Conservation (phyloP, 2,113 vertebrate genomes). For the Colius striatus region DNA sequence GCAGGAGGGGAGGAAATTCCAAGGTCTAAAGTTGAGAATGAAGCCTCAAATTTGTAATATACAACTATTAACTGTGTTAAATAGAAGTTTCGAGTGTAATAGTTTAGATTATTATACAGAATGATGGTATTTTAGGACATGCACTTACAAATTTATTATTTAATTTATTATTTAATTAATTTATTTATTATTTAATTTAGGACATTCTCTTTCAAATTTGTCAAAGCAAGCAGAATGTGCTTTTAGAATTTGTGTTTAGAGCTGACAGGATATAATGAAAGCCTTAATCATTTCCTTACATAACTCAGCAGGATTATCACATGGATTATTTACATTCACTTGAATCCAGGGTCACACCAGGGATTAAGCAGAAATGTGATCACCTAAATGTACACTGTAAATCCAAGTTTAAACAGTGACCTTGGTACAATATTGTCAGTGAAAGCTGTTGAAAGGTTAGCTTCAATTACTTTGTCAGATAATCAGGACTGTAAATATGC, state of each 20-base stretch:
- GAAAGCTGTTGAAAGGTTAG: not conserved
- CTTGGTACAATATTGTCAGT: not conserved
- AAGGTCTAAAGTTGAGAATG: not conserved
- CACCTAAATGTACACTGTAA: not conserved
- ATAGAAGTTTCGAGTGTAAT: not conserved
- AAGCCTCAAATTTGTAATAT: not conserved
- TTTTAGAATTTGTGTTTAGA: not conserved
- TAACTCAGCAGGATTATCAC: not conserved
- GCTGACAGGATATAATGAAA: not conserved
- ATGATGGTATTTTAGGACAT: not conserved
- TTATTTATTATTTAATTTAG: too few species aligned
- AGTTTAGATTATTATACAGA: not conserved
- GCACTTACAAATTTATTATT: too few species aligned
- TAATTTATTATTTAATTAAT: too few species aligned
- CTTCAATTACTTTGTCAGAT: not conserved
- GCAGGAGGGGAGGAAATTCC: not conserved
- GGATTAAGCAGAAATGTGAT: not conserved
- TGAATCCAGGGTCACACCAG: not conserved
- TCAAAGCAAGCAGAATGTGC: not conserved
- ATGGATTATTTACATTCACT: not conserved
- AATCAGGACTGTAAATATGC: not conserved
- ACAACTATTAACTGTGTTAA: not conserved
- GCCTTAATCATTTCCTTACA: constrained; percentile 14
- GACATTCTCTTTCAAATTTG: not conserved
- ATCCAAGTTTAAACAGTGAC: not conserved